Evolutionary conservation across 2,888 invertebrate species (phyloP).

Genomic region (Palloptera scutellata): DNA sequence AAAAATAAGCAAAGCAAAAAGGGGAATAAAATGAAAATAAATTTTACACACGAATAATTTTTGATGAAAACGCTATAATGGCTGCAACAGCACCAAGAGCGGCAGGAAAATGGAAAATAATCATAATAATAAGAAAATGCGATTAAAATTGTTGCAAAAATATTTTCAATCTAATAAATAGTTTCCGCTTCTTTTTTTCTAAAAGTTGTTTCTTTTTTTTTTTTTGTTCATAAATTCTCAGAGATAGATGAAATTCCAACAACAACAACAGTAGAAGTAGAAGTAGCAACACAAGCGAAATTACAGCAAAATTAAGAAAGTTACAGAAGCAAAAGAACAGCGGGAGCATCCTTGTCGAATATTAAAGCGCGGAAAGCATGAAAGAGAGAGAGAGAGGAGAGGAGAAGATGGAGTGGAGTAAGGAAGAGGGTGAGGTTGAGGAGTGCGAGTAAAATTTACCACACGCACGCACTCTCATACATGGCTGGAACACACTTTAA

Average conservation of each 20-base stretch:
- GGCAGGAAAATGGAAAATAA: neutral
- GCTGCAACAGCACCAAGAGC: conserved; percentile 1
- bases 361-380: neutral
- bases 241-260: neutral
- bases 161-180: conserved; percentile 34
- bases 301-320: conserved; percentile 25
- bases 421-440: neutral
- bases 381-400: neutral
- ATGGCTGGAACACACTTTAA: conserved; percentile 23
- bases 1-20: neutral
- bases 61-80: conserved; percentile 40
- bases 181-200: conserved; percentile 19
- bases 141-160: conserved; percentile 33
- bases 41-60: conserved; percentile 45
- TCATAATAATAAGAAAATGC: conserved; percentile 25
- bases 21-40: neutral
- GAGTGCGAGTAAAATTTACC: neutral
- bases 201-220: conserved; percentile 6
- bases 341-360: no score
- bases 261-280: neutral
- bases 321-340: neutral
- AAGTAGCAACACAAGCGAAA: conserved; percentile 19
- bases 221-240: neutral
- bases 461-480: conserved; percentile 25
- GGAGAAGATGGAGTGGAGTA: neutral